phyloP scores from a whole-genome alignment of 2,797 vertebrate genomes.

The Poecile montanus region DNA sequence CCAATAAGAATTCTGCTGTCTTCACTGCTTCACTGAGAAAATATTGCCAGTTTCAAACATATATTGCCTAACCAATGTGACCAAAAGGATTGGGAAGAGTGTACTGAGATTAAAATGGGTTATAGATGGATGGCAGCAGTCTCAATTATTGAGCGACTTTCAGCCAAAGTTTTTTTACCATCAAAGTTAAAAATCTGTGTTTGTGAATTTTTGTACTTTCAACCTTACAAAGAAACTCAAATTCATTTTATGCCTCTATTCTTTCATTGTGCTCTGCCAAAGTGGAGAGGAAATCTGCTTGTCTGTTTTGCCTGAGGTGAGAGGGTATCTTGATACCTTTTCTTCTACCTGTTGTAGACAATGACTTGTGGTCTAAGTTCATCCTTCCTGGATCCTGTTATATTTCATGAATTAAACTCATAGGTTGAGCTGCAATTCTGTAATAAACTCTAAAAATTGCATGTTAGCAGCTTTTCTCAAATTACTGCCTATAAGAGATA shows the following conservation, averaged over 20 bases:
- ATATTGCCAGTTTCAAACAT: background rate
- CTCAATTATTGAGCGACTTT: background rate
- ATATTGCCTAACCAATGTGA: background rate
- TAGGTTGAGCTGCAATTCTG: background rate
- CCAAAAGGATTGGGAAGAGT: background rate
- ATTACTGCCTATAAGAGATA: background rate
- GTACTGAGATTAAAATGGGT: background rate
- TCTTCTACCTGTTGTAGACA: background rate
- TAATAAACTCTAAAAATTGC: background rate
- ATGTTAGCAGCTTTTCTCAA: background rate
- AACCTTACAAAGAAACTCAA: background rate
- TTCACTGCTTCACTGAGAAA: background rate
- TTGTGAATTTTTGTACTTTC: background rate
- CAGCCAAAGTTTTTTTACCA: background rate
- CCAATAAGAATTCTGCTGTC: background rate
- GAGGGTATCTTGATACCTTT: background rate
- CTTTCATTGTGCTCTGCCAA: background rate
- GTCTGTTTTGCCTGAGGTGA: background rate
- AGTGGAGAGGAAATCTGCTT: background rate
- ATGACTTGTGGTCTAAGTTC: background rate
- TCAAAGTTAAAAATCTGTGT: background rate
- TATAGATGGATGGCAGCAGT: background rate
- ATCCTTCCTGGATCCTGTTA: background rate
- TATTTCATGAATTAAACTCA: background rate
- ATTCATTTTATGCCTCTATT: background rate